These are phyloP conservation scores for Drosophila borealis DNA, from an alignment of 2,888 invertebrate species.

Conservation along the genomic window DNA sequence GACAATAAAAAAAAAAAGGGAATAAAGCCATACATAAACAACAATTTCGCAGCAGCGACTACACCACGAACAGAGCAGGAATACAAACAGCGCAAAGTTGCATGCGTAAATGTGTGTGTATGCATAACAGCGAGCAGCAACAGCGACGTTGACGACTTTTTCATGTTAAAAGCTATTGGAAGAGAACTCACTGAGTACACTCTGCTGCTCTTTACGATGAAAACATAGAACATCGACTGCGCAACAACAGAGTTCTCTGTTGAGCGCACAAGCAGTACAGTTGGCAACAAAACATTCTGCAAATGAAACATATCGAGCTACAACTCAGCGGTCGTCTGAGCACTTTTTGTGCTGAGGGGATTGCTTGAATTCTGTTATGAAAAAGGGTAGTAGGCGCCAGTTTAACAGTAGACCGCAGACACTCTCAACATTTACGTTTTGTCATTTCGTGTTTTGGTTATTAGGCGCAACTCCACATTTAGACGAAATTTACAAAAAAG, in stretches of 20 bases:
- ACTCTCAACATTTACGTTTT: constrained; percentile 9
- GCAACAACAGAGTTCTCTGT: constrained; percentile 49
- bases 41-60: constrained; percentile 37
- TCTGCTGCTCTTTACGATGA: constrained; percentile 45
- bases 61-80: constrained; percentile 41
- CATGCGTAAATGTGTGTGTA: constrained; percentile 17
- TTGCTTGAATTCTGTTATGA: constrained; percentile 45
- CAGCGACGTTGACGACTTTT: constrained; percentile 35
- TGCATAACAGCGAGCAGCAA: constrained; percentile 23
- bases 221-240: constrained; percentile 65
- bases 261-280: constrained; percentile 70
- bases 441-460: constrained; percentile 29
- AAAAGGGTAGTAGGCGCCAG: constrained; percentile 51
- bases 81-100: constrained; percentile 34
- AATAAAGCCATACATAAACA: constrained; percentile 79
- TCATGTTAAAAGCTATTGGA: constrained; percentile 51
- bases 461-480: constrained; percentile 48
- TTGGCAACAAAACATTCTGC: constrained; percentile 82
- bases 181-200: constrained; percentile 50
- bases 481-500: constrained; percentile 10
- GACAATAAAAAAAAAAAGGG: constrained; percentile 56
- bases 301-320: constrained; percentile 50
- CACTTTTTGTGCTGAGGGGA: constrained; percentile 43
- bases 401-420: constrained; percentile 25
- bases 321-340: constrained; percentile 37